Base-by-base conservation (phyloP, 2,888 invertebrate species). In the Pristionchus exspectatus region DNA sequence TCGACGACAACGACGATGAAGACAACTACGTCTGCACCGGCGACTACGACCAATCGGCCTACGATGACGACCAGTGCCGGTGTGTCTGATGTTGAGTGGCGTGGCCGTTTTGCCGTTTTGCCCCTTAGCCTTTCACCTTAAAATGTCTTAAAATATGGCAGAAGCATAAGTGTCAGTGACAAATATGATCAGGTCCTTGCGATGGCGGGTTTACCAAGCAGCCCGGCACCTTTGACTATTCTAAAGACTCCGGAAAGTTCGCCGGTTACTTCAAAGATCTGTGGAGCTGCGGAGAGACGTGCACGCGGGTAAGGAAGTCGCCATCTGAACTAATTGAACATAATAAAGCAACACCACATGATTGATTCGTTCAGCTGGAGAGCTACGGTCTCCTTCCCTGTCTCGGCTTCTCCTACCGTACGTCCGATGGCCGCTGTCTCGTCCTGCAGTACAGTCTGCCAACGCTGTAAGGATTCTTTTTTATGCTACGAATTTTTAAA, bases 301-400 rank as follows among this genome's bases (percentile, higher is more conserved):
- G 86, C 66, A 66, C 86, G 16, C 3, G 66, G 66, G 86, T 86
- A 27, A 66, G 66, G 5, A 3, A 21, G 24, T n/a, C 9, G 44
- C 30, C 44, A 74, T 74, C 16, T 74, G 3, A 33, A 74, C 10
- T 38, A 38, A 24, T 5, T 14, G 14, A 69, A 69, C n/a, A 83
- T 50, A 1, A 27, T 1, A 83, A 27, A 83, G 18, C 4, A n/a
- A n/a, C n/a, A n/a, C n/a, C n/a, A n/a, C n/a, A n/a, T 27, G 24
- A 54, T 24, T 4, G 27, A 44, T 50, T 84, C 21, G 33, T 86
- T 16, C n/a, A 86, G 86, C 4, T 50, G n/a, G 86, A 86, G 44
- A 44, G 66, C 30, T 86, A 86, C 66, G 86, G 86, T n/a, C 66
- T 86, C n/a, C 63, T 86, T 2, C 86, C 86, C 16, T 86, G 86